These are phyloP conservation scores for Drosophila kuntzei DNA, from an alignment of 2,888 invertebrate genomes.

Conservation along the genomic window DNA sequence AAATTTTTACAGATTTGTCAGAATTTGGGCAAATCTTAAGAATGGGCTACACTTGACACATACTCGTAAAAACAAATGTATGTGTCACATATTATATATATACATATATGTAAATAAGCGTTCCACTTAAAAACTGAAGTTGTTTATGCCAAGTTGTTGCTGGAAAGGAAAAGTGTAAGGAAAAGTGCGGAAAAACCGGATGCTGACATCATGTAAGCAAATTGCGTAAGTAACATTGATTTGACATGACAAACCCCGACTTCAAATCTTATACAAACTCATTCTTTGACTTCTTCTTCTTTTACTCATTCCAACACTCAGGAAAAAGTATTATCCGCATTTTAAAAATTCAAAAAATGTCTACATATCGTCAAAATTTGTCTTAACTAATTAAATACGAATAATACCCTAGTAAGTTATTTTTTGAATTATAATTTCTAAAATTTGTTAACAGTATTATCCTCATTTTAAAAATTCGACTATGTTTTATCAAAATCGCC, in stretches of 20 bases:
- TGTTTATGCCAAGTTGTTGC: slow-evolving; percentile 50
- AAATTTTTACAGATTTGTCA: slow-evolving; percentile 83
- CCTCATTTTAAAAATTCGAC: neutral
- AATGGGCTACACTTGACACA: neutral
- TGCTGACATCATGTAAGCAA: slow-evolving; percentile 78
- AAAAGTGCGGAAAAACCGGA: slow-evolving; percentile 16
- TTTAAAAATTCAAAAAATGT: too few relatives aligned
- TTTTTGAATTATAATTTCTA: too few relatives aligned
- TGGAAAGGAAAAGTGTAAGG: slow-evolving; percentile 3
- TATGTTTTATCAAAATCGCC: neutral
- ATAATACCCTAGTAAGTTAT: too few relatives aligned
- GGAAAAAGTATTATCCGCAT: neutral
- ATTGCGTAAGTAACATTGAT: slow-evolving; percentile 81
- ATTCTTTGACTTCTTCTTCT: neutral
- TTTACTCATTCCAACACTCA: neutral
- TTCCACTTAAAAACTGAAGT: slow-evolving; percentile 72
- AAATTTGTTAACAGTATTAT: too few relatives aligned
- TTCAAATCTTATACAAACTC: neutral
- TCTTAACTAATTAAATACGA: too few relatives aligned
- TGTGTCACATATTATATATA: slow-evolving; percentile 21
- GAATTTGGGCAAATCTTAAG: slow-evolving; percentile 60
- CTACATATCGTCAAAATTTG: too few relatives aligned
- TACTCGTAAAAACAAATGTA: slow-evolving; percentile 46
- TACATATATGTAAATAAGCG: slow-evolving; percentile 36
- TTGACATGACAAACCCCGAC: slow-evolving; percentile 67